A percentile compares a stretch with the other conserved stretches of the same genome.
Evolutionary conservation across 64 coral and sea anemone species (phyloP).

Genomic region (Dendronephthya gigantea): DNA sequence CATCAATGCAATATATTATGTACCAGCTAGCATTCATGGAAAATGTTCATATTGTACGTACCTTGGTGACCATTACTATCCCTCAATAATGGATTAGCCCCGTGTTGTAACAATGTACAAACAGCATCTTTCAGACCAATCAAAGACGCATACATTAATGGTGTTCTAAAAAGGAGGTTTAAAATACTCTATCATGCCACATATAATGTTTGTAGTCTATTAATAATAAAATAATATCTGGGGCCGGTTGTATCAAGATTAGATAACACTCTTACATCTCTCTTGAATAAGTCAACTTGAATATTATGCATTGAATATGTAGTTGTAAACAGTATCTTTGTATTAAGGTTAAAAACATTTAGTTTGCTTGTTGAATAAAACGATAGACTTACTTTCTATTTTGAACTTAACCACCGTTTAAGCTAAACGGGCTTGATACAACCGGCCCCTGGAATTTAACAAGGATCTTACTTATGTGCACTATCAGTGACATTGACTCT

Average conservation of each 20-base stretch:
- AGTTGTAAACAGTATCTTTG: too few species aligned
- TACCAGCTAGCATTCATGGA: too few species aligned
- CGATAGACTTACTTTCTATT: too few species aligned
- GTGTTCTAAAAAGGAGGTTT: constrained; percentile 43
- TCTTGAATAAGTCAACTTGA: too few species aligned
- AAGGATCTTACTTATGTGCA: constrained; percentile 80
- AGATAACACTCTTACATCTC: too few species aligned
- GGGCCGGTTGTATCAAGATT: too few species aligned
- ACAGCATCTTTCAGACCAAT: constrained; percentile 53
- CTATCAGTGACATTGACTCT: constrained; percentile 85
- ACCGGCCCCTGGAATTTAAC: neutral
- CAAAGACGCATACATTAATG: constrained; percentile 83
- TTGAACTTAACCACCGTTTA: too few species aligned
- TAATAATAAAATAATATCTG: neutral
- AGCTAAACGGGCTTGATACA: too few species aligned
- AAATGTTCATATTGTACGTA: neutral
- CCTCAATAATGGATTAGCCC: constrained; percentile 61
- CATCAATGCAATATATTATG: too few species aligned
- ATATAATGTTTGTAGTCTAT: neutral
- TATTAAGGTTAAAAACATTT: too few species aligned
- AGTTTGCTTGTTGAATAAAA: too few species aligned
- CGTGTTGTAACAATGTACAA: constrained; percentile 56
- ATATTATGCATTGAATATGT: too few species aligned
- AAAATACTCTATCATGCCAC: neutral
- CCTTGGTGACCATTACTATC: constrained; percentile 82